Evolutionary conservation across 2,113 vertebrate species (phyloP).

Genomic region (Chaetura pelagica): DNA sequence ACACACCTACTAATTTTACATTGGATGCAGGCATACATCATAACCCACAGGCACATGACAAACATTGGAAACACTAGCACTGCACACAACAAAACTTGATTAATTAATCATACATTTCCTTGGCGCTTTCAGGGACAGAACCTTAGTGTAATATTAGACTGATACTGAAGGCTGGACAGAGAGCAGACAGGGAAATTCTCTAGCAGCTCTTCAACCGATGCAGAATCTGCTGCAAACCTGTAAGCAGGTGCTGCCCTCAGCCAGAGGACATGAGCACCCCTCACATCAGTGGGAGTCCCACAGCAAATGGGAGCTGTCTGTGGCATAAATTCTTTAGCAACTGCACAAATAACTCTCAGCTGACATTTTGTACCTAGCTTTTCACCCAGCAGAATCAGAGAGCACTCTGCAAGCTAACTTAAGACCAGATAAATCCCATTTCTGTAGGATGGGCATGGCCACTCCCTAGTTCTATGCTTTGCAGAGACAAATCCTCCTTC

Average conservation of each 20-base stretch:
- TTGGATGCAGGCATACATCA: not conserved
- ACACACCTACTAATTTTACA: slow-evolving; percentile 46
- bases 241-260: not conserved
- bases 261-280: not conserved
- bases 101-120: not conserved
- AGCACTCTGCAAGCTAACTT: not conserved
- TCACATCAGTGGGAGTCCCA: not conserved
- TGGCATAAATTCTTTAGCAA: not conserved
- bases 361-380: not conserved
- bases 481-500: not conserved
- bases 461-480: not conserved
- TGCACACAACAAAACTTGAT: not conserved
- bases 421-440: not conserved
- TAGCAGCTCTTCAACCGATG: not conserved
- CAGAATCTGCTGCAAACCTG: not conserved
- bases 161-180: not conserved
- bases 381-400: not conserved
- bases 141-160: not conserved
- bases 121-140: not conserved
- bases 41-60: not conserved
- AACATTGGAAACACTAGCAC: not conserved
- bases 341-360: not conserved
- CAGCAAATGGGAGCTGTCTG: not conserved
- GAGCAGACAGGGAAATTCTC: not conserved
- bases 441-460: accelerated